Evolutionary conservation across 2,797 vertebrate species (phyloP), one percentile per base, ranked within the genome.

Genomic region (Sebastes trivittatus): DNA sequence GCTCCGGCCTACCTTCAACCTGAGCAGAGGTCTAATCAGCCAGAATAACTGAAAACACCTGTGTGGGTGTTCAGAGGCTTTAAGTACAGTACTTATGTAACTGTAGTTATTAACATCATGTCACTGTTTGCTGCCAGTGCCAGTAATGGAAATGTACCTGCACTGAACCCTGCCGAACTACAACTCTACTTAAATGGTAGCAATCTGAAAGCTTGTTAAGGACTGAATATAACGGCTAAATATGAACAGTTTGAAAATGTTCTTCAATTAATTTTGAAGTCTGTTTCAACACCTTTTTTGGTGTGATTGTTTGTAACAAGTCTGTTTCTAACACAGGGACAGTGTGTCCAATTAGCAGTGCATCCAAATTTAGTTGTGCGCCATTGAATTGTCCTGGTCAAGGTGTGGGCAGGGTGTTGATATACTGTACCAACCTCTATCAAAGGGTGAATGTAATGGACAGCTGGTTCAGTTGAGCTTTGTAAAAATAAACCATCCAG

Each of bases 401-500:
- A 67, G 58, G 18, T 18, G 22, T 27, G 64, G 9, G 18, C 34
- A 60, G 22, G 5, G 25, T 49, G 22, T 71, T 62, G 16, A 23
- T 32, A 23, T 32, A 52, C 11, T 75, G 16, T 14, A 38, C 38
- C 29, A 52, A 69, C 56, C 20, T 78, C 22, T 59, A 27, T 77
- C 25, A 77, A 67, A 67, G 5, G 22, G 7, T 56, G 36, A 49
- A 78, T 75, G 23, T 55, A 83, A 74, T 62, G 29, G 42, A 49
- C 30, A 69, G 30, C 54, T 61, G 54, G 18, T 76, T 64, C 46
- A 73, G 65, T 7, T 18, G 32, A 64, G 52, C 36, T 73, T 56
- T 52, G 55, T 42, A 2, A 32, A 32, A 69, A 65, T 25, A 46
- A 38, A 62, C 18, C 23, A 65, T 22, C n/a, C 25, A 42, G 10